Evolutionary conservation across 1,140 invertebrate species (phyloP).

Genomic region (Drosophila rhopaloa): DNA sequence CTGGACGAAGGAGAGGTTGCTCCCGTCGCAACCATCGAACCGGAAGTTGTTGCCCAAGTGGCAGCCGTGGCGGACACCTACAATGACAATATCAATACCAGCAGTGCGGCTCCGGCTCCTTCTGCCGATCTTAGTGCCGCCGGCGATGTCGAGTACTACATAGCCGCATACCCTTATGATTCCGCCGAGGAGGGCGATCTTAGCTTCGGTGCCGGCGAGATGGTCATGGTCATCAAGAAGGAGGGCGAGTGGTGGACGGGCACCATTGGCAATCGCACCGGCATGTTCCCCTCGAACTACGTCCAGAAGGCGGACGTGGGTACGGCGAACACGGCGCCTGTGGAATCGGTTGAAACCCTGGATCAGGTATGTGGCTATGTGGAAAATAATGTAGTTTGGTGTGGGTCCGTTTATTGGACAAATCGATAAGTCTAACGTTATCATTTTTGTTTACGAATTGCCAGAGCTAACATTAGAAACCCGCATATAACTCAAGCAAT

Average conservation of each 20-base stretch:
- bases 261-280: constrained; percentile 90
- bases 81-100: constrained; percentile 58
- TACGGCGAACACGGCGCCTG: constrained; percentile 35
- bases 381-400: neutral
- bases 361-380: constrained; percentile 64
- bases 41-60: constrained; percentile 14
- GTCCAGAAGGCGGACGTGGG: constrained; percentile 87
- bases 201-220: constrained; percentile 95
- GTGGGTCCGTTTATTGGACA: neutral
- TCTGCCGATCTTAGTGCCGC: constrained; percentile 20
- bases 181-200: constrained; percentile 96
- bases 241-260: constrained; percentile 99
- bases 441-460: neutral
- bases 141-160: constrained; percentile 90
- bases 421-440: neutral
- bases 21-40: constrained; percentile 9
- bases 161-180: constrained; percentile 93
- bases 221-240: constrained; percentile 93
- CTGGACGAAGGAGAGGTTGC: constrained; percentile 85
- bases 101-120: constrained; percentile 1
- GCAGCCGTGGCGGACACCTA: constrained; percentile 45
- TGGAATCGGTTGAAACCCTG: constrained; percentile 25
- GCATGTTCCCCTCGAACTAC: constrained; percentile 98
- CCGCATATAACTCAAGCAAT: too few species aligned
- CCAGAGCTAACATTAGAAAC: neutral